Evolutionary conservation across 2,888 invertebrate species (phyloP), one percentile per base, ranked within the genome.

Genomic region (Dicyrtoma fusca): DNA sequence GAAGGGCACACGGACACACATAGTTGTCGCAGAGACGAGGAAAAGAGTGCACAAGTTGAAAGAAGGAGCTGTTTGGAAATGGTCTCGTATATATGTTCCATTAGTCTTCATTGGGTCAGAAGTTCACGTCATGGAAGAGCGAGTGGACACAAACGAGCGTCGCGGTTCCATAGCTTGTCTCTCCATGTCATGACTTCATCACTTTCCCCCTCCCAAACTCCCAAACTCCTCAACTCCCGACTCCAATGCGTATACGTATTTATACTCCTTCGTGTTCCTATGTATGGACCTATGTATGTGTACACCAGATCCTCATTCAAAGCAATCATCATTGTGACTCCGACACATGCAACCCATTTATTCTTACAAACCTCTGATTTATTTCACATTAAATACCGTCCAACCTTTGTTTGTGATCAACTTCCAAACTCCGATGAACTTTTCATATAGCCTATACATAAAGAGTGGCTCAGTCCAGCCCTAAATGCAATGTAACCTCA

Each of bases 51-150:
- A 53, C n/a, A 34, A 19, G n/a, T 19, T n/a, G 23, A 23, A 26
- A 11, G 23, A 59, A 26, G 59, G 23, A 49, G 23, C 14, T 55
- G 13, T 55, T 55, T 21, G 21, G 13, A 51, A 21, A 63, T 42
- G 34, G n/a, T 26, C 42, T 57, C 47, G 11, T 57, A 59, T 47
- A 26, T 69, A 63, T 63, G 34, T 49, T 65, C 72, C 73, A 75
- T 75, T 75, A 75, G 75, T 73, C 75, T 75, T 76, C 72, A 75
- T 75, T 75, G 72, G 76, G 74, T 70, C 73, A 73, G 45, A 69
- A 72, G 73, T 55, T 76, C 74, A 71, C 74, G 76, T 76, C 74
- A 73, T 57, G 76, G 71, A 74, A 76, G 73, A 74, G 69, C 61
- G 74, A 66, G 0, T 61, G 71, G 71, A 64, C 73, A 72, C 69